Evolutionary conservation across 2,113 vertebrate species (phyloP).

Genomic region (Misgurnus anguillicaudatus): DNA sequence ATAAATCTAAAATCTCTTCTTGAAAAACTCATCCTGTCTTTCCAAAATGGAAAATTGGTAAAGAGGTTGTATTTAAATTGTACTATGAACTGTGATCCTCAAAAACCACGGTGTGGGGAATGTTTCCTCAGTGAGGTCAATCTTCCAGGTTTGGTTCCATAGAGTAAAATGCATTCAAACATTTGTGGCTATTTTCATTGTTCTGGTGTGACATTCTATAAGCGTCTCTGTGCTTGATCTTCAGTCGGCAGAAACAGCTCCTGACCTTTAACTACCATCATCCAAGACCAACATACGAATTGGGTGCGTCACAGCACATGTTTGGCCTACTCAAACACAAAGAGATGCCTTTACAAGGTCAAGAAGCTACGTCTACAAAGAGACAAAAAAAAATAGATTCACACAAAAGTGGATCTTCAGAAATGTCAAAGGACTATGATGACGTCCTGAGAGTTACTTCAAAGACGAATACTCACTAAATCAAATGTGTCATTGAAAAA

Average conservation of each 20-base stretch:
- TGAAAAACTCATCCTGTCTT: constrained; percentile 15
- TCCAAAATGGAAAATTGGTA: constrained; percentile 47
- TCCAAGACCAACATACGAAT: constrained; percentile 3
- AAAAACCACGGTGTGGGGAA: constrained; percentile 53
- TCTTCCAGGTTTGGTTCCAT: constrained; percentile 53
- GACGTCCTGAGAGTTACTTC: background rate
- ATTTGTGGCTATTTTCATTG: constrained; percentile 36
- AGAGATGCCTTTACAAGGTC: background rate
- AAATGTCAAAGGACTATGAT: background rate
- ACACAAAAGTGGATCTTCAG: background rate
- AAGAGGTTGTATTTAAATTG: constrained; percentile 61
- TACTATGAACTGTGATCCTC: constrained; percentile 67
- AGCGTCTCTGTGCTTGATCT: constrained; percentile 16
- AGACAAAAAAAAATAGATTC: background rate
- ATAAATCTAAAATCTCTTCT: constrained; percentile 32
- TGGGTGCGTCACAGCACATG: constrained; percentile 24
- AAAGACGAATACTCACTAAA: background rate
- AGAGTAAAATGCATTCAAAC: constrained; percentile 40
- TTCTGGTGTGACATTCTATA: constrained; percentile 60
- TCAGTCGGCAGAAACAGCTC: background rate
- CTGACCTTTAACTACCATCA: constrained; percentile 31
- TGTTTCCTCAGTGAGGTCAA: constrained; percentile 67
- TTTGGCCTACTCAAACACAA: background rate
- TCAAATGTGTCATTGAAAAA: too few relatives aligned
- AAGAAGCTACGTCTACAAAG: background rate